These are phyloP conservation scores for Acropora yongei DNA, from an alignment of 64 coral and sea anemone genomes.

Conservation along the genomic window DNA sequence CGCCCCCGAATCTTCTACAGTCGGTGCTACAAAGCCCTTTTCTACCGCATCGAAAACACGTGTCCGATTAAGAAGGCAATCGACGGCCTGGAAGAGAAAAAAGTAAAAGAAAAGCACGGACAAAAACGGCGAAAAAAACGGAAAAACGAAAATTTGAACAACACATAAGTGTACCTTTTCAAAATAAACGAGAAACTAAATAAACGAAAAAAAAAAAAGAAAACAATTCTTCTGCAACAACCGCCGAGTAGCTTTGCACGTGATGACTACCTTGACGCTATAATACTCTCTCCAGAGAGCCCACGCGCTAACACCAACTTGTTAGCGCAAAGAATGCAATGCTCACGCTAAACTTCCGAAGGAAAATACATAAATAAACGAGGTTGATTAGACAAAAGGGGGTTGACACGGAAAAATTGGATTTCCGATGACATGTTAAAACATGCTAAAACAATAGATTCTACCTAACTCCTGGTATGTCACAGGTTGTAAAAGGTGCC, in stretches of 20 bases:
- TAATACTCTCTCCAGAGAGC: background rate
- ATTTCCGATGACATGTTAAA: too few species aligned
- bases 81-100: too few species aligned
- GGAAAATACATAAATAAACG: background rate
- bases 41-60: slow-evolving; percentile 58
- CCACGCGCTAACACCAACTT: background rate
- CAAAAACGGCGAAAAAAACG: background rate
- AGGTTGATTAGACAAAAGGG: too few species aligned
- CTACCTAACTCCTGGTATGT: too few species aligned
- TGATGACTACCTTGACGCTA: background rate
- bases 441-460: too few species aligned
- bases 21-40: slow-evolving; percentile 61
- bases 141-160: too few species aligned
- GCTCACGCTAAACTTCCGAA: background rate
- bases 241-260: background rate
- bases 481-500: too few species aligned
- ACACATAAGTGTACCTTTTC: too few species aligned
- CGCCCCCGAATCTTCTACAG: slow-evolving; percentile 7
- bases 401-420: too few species aligned
- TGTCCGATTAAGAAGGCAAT: slow-evolving; percentile 22
- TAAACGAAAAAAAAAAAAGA: background rate
- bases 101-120: background rate
- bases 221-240: background rate
- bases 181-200: background rate
- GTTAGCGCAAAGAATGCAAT: background rate